A percentile compares a stretch with the other conserved stretches of the same genome.
These are phyloP conservation scores for Argyra leucocephala DNA, from an alignment of 2,888 invertebrate species.

Conservation along the genomic window DNA sequence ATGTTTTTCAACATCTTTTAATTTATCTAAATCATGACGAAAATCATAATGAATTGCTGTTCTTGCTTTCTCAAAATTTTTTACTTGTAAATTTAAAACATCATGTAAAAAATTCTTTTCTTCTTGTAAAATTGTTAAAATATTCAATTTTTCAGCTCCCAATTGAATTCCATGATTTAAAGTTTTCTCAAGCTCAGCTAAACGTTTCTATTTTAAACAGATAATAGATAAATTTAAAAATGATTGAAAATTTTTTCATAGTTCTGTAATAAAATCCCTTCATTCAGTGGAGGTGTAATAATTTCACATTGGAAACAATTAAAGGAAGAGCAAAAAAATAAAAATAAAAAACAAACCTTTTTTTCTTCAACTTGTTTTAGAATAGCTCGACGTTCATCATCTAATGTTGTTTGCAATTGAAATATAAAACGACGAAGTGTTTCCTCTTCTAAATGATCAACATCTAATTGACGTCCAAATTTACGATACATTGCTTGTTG, in stretches of 20 bases:
- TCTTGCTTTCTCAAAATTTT: slow-evolving; percentile 22
- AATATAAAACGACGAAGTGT: slow-evolving; percentile 48
- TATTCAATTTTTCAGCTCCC: slow-evolving; percentile 49
- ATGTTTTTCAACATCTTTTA: slow-evolving; percentile 36
- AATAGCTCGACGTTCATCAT: slow-evolving; percentile 44
- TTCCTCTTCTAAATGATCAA: slow-evolving; percentile 49
- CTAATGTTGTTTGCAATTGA: slow-evolving; percentile 46
- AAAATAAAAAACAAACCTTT: slow-evolving; percentile 33
- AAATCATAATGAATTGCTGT: slow-evolving; percentile 11
- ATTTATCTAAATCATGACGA: slow-evolving; percentile 33
- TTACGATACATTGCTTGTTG: slow-evolving; percentile 47
- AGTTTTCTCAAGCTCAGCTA: slow-evolving; percentile 37
- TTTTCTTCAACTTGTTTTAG: slow-evolving; percentile 43
- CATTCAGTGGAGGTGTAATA: slow-evolving; percentile 23
- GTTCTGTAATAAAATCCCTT: slow-evolving; percentile 17
- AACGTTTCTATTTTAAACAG: slow-evolving; percentile 29
- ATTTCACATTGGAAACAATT: too few relatives aligned
- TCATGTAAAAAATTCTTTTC: slow-evolving; percentile 47
- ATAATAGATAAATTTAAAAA: too few relatives aligned
- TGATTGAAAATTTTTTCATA: not conserved
- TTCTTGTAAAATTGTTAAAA: slow-evolving; percentile 48
- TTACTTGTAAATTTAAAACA: slow-evolving; percentile 39
- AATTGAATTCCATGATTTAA: slow-evolving; percentile 44
- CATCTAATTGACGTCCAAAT: slow-evolving; percentile 49
- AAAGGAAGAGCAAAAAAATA: too few relatives aligned